Evolutionary conservation across 2,888 invertebrate genomes (phyloP), one percentile per base, ranked within the genome.

Genomic region (Cenopis cana): DNA sequence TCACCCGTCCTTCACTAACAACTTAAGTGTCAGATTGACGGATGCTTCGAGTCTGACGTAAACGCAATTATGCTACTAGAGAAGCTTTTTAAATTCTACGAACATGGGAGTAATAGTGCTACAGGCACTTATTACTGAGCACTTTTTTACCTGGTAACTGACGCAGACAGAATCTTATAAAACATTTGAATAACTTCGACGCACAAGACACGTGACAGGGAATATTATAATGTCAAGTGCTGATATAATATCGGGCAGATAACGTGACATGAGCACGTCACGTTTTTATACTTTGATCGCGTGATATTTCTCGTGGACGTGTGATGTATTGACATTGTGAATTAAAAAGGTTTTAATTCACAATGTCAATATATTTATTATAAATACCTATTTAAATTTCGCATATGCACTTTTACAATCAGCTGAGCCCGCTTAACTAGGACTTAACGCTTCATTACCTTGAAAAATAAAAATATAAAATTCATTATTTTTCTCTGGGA

Each of bases 211-310:
- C 36, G 9, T 49, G 67, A 57, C 36, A 62, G n/a, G 5, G 14
- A 17, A 20, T 36, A 20, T n/a, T 64, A 14, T 14, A 20, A 52
- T 20, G 57, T 69, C 59, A 60, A 60, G 59, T 60, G 33, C 57
- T 29, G 57, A 60, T 59, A 59, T 12, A 33, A 24, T 49, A 36
- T 67, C 54, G 24, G 64, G 38, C 50, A 18, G 67, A 67, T 59
- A 67, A 67, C 49, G 20, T 24, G 24, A 4, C 24, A 24, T 24
- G 24, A 14, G 4, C 55, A 10, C 29, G 29, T n/a, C 70, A 65
- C 64, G 69, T 52, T 52, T 38, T 10, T 11, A 17, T 54, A 10
- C 14, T 17, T 46, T 65, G 65, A 33, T 52, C 59, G 33, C 68
- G 59, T 68, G 69, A 56, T 38, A 6, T 14, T 38, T 36, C 29